These are phyloP conservation scores for Brachionus koreanus DNA, from an alignment of 1,140 invertebrate genomes.

Conservation along the genomic window DNA sequence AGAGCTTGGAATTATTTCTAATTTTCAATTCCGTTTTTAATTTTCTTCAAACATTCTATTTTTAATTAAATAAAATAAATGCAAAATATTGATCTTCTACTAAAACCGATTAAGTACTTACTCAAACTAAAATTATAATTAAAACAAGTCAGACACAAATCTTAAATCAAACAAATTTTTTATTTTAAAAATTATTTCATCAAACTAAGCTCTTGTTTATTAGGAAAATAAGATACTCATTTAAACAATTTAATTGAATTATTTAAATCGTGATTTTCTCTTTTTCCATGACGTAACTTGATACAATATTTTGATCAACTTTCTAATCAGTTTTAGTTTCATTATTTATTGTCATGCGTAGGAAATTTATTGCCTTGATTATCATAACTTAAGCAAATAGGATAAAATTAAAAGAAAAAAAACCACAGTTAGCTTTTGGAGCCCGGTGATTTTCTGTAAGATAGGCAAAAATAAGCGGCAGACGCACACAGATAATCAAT, in stretches of 20 bases:
- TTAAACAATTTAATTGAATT: background rate
- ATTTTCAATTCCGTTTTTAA: background rate
- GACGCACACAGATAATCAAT: background rate
- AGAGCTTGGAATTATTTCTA: background rate
- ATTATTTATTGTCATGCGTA: background rate
- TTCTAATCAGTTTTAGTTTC: background rate
- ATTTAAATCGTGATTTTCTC: background rate
- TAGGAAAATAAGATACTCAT: background rate
- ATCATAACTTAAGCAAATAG: background rate
- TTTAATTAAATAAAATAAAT: background rate
- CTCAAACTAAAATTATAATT: background rate
- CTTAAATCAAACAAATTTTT: background rate
- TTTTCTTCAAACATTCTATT: background rate
- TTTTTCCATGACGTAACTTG: background rate
- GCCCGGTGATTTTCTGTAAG: no score
- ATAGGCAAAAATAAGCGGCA: background rate
- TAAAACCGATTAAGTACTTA: background rate
- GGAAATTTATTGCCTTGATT: background rate
- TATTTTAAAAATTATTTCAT: background rate
- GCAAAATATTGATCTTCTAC: background rate
- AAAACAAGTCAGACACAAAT: background rate
- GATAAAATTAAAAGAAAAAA: no score
- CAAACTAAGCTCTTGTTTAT: background rate
- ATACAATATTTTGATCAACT: constrained; percentile 1
- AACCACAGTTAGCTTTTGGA: background rate